These are phyloP conservation scores for Notechis scutatus DNA, from an alignment of 2,113 vertebrate genomes.

Conservation along the genomic window DNA sequence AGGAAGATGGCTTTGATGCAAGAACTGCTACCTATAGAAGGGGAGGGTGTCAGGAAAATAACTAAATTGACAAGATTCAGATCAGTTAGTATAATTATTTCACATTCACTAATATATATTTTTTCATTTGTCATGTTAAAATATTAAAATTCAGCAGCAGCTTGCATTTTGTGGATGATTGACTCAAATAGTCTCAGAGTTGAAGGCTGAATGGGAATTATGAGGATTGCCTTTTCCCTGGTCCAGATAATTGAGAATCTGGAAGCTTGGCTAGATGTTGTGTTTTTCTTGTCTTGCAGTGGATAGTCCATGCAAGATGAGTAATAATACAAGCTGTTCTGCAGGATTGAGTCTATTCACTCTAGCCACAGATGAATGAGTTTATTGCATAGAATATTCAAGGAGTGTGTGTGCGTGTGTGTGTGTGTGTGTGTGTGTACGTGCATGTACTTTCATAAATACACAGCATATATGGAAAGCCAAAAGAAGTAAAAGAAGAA, in stretches of 20 bases:
- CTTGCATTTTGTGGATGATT: neutral
- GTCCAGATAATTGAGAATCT: neutral
- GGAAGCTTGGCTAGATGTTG: neutral
- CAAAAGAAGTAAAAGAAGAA: neutral
- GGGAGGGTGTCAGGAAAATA: neutral
- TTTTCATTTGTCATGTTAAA: neutral
- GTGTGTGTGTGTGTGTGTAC: neutral
- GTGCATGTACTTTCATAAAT: neutral
- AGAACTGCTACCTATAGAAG: neutral
- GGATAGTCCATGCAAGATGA: neutral
- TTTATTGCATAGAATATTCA: neutral
- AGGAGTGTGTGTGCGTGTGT: neutral
- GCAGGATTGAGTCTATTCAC: neutral
- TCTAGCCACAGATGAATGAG: neutral
- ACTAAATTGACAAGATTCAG: neutral
- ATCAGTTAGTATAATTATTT: neutral
- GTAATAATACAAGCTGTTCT: neutral
- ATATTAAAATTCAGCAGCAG: neutral
- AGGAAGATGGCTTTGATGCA: neutral
- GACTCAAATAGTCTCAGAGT: neutral
- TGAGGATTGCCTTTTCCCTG: neutral
- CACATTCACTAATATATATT: neutral
- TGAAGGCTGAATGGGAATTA: neutral
- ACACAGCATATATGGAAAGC: neutral
- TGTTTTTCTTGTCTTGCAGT: neutral